Evolutionary conservation across 2,113 vertebrate species (phyloP).

Genomic region (Spea bombifrons): DNA sequence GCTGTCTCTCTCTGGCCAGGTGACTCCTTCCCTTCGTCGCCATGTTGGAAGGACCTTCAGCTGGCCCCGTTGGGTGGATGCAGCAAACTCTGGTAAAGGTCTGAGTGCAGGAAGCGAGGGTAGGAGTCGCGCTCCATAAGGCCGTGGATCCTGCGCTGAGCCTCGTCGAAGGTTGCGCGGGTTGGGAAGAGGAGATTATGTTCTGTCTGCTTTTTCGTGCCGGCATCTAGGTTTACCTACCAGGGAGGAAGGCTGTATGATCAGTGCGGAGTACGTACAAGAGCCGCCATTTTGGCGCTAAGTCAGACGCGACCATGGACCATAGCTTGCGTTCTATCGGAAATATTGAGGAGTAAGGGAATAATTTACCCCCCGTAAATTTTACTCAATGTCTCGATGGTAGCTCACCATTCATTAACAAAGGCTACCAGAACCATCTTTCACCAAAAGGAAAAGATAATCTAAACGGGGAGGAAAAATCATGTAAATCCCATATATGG

Average conservation of each 20-base stretch:
- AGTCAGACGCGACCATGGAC: too few species aligned
- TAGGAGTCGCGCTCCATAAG: conserved; percentile 99
- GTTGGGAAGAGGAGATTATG: conserved; percentile 91
- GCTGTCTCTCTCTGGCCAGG: not conserved
- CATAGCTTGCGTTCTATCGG: too few species aligned
- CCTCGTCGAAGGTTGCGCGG: conserved; percentile 87
- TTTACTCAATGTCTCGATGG: too few species aligned
- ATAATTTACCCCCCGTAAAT: too few species aligned
- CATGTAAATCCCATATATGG: too few species aligned
- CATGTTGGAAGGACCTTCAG: not conserved
- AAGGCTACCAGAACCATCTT: too few species aligned
- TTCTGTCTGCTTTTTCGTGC: conserved; percentile 93
- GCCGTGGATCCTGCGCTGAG: conserved; percentile 92
- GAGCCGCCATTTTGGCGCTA: too few species aligned
- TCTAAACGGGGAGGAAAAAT: too few species aligned
- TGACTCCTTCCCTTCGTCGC: not conserved
- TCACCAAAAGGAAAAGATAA: too few species aligned
- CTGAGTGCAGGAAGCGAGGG: conserved; percentile 93
- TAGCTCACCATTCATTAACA: too few species aligned
- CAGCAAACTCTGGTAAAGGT: conserved; percentile 72
- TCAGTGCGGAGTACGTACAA: not conserved
- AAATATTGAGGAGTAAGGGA: too few species aligned
- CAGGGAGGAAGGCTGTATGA: conserved; percentile 6
- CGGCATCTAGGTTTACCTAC: conserved; percentile 95
- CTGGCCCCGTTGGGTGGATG: conserved; percentile 40